Evolutionary conservation across 2,888 invertebrate genomes (phyloP).

Genomic region (Hedya salicella): DNA sequence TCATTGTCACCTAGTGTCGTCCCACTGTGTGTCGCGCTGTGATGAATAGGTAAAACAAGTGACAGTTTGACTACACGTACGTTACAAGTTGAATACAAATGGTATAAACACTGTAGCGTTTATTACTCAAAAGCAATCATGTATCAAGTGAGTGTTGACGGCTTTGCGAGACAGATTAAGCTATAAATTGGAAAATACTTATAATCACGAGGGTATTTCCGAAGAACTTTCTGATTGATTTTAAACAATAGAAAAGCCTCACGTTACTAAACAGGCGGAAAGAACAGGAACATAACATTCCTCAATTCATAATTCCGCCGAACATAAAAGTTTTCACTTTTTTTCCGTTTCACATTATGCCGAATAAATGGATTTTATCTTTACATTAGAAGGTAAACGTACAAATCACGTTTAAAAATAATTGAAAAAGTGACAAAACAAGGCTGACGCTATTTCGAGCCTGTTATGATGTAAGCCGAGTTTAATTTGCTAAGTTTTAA

Average conservation of each 20-base stretch:
- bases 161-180: not conserved
- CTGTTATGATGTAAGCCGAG: slow-evolving; percentile 37
- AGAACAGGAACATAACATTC: not conserved
- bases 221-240: too few relatives aligned
- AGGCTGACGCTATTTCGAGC: slow-evolving; percentile 21
- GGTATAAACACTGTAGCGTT: not conserved
- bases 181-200: not conserved
- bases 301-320: not conserved
- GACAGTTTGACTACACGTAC: slow-evolving; percentile 1
- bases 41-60: slow-evolving; percentile 36
- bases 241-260: not conserved
- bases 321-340: not conserved
- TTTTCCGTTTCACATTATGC: not conserved
- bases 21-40: slow-evolving; percentile 29
- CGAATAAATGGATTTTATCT: not conserved
- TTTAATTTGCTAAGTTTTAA: slow-evolving; percentile 41
- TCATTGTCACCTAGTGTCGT: slow-evolving; percentile 34
- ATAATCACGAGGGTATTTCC: too few relatives aligned
- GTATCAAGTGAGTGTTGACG: not conserved
- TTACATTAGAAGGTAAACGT: slow-evolving; percentile 1
- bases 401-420: slow-evolving; percentile 2
- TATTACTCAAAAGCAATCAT: not conserved
- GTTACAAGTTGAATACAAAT: slow-evolving; percentile 1
- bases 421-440: slow-evolving; percentile 18
- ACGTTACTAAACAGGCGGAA: not conserved